Evolutionary conservation across 2,797 vertebrate species (phyloP).

Genomic region (Poeciliopsis infans): DNA sequence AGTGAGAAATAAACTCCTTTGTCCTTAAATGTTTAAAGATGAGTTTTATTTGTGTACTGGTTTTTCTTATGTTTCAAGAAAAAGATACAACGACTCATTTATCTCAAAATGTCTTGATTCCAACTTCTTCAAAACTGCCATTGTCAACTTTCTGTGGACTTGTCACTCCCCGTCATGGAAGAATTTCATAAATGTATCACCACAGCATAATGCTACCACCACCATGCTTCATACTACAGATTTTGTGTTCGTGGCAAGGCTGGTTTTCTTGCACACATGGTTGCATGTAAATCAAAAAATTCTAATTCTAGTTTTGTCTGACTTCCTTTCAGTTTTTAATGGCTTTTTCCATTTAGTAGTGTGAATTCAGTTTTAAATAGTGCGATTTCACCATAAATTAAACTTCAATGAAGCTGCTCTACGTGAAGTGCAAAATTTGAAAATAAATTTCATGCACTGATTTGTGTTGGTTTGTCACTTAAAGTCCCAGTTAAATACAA

Average conservation of each 20-base stretch:
- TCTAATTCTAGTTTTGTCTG: neutral
- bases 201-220: neutral
- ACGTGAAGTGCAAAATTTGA: neutral
- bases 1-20: conserved; percentile 38
- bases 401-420: neutral
- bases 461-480: neutral
- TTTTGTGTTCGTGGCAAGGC: neutral
- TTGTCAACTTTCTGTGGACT: conserved; percentile 35
- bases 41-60: conserved; percentile 51
- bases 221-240: neutral
- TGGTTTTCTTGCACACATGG: neutral
- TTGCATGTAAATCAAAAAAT: neutral
- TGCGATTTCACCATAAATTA: neutral
- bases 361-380: neutral
- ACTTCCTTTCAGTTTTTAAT: neutral
- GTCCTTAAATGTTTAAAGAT: conserved; percentile 33
- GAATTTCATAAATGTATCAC: neutral
- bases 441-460: neutral
- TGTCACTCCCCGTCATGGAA: neutral
- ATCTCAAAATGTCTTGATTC: conserved; percentile 53
- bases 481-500: neutral
- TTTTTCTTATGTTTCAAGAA: conserved; percentile 50
- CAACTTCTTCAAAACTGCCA: conserved; percentile 50
- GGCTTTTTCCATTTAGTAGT: neutral
- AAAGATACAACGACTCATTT: conserved; percentile 46